A percentile compares a stretch with the other conserved stretches of the same genome.
phyloP scores from a whole-genome alignment of 2,113 vertebrate genomes.

The Ceyx melanurus region DNA sequence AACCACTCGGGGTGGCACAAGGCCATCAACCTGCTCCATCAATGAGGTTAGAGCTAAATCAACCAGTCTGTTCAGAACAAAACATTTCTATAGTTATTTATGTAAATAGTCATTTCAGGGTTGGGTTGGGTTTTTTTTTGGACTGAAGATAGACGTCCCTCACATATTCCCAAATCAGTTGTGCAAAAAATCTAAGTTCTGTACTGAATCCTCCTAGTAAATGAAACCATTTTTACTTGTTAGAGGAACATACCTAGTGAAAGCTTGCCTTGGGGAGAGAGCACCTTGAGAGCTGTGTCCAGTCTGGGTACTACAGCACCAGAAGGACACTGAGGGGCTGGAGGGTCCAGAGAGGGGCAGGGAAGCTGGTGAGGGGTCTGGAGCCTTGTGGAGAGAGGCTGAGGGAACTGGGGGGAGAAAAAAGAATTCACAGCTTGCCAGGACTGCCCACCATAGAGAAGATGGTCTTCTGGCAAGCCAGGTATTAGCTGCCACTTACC shows the following conservation, averaged over 20 bases:
- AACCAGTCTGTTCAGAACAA: neutral
- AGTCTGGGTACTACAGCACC: too few species aligned
- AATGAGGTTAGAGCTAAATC: neutral
- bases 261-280: neutral
- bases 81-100: neutral
- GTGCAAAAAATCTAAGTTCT: neutral
- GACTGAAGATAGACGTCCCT: neutral
- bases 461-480: neutral
- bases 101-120: neutral
- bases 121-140: neutral
- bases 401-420: neutral
- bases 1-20: neutral
- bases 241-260: neutral
- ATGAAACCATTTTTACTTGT: neutral
- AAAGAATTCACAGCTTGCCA: neutral
- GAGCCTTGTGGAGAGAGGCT: too few species aligned
- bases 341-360: too few species aligned
- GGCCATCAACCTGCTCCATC: neutral
- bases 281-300: too few species aligned
- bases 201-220: neutral
- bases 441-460: neutral
- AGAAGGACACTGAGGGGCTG: too few species aligned
- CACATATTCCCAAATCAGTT: neutral
- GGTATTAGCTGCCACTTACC: neutral
- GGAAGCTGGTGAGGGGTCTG: too few species aligned